Evolutionary conservation across 2,888 invertebrate genomes (phyloP), one percentile per base, ranked within the genome.

Genomic region (Blastobasis lacticolella): DNA sequence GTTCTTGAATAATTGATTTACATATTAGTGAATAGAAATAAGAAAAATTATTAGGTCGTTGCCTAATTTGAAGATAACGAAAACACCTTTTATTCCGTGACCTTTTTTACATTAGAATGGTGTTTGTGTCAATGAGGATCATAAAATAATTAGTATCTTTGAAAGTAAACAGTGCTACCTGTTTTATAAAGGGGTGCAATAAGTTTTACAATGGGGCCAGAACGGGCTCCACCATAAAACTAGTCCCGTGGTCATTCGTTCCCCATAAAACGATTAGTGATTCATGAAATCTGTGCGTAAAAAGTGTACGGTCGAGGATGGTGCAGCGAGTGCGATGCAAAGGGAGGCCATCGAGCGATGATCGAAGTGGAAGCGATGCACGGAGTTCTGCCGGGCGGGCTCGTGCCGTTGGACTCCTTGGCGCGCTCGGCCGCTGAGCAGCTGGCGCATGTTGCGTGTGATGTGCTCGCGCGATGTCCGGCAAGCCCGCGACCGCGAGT

Each of bases 391-490:
- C 61, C 60, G 63, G 69, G 63, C 64, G 66, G 8, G 46, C 43
- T 6, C 36, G 49, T 67, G 63, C 67, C 63, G 67, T 68, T 67
- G 74, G 75, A 73, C 71, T 74, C 71, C 73, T 71, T 71, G 66
- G 70, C 67, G 78, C 75, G 69, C 71, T 74, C 77, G 81, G 82
- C 74, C 81, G 81, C 80, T 78, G 77, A 81, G 80, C 78, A 76
- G 79, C 74, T 71, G 74, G 76, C 78, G 71, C 68, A 70, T 74
- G 80, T 74, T 75, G 78, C 85, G 91, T 91, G 91, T 92, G 92
- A 92, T 92, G 92, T 91, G 91, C 89, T 90, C 90, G 89, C 89
- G 92, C 90, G 89, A 93, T 93, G 92, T 92, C 92, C 88, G 91
- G 91, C 90, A 92, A 93, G 92, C 91, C 93, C 92, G 23, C 23